Conservation (phyloP, 2,113 vertebrate genomes). For the Lonchura striata region DNA sequence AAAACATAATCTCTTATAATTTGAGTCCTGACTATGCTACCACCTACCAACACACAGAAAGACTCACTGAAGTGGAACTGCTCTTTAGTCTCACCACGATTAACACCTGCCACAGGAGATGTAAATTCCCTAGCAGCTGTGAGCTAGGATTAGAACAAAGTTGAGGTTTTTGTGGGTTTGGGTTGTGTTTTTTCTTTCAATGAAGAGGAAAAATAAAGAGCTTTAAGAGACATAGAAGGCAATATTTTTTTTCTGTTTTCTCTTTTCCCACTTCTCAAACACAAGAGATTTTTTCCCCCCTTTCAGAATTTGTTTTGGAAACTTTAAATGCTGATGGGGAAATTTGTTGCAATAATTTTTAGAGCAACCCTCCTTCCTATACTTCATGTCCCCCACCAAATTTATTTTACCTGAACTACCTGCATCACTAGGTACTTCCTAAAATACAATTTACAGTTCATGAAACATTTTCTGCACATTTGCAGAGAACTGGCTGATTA, state of each 20-base stretch:
- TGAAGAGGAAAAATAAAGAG: not conserved
- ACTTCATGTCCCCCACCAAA: not conserved
- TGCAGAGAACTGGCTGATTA: not conserved
- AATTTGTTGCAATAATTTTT: not conserved
- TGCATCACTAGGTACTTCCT: not conserved
- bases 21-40: conserved; percentile 7
- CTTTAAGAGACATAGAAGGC: not conserved
- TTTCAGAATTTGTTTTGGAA: not conserved
- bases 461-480: not conserved
- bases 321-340: not conserved
- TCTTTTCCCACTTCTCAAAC: not conserved
- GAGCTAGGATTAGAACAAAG: not conserved
- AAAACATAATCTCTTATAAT: conserved; percentile 39
- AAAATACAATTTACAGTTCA: not conserved
- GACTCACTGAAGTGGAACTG: not conserved
- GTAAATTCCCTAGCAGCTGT: conserved; percentile 9
- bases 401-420: not conserved
- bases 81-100: conserved; percentile 31
- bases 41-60: conserved; percentile 14
- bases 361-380: not conserved
- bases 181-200: not conserved
- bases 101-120: conserved; percentile 27
- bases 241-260: not conserved
- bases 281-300: not conserved
- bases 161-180: not conserved